Base-by-base conservation (phyloP, 2,113 vertebrate species). In the Poecilia latipinna region DNA sequence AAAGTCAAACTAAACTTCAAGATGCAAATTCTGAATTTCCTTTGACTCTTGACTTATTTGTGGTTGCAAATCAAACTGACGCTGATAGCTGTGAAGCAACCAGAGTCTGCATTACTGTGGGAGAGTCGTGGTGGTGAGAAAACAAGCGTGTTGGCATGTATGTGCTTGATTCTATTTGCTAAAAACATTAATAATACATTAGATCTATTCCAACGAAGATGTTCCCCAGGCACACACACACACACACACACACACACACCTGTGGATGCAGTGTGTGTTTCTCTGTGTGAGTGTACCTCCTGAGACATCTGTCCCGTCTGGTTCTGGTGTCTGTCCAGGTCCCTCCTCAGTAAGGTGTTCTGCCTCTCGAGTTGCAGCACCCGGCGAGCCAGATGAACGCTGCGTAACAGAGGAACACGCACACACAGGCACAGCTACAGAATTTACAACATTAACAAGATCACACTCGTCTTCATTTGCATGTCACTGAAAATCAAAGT, bases 301-400 rank as follows among this genome's bases (percentile, higher is more conserved):
- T 96, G 89, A 79, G 96, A 96, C 89, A 98, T 94, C 86, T 95
- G 93, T 83, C 84, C 94, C 61, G 92, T 80, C 88, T 96, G 95
- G 54, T 94, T 85, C 86, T 95, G 95, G 91, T 94, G 94, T 88
- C 86, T 94, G 66, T 97, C 96, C 94, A 98, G 90, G 82, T 99
- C 97, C 94, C 95, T 97, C 88, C 95, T 93, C 88, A 98, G 94
- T 70, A 95, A 89, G 0, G 97, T 97, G 87, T 99, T 98, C 90
- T 96, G 97, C 86, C 96, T 97, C 94, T 99, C 97, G 78, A 99
- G 94, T 92, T 97, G 96, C 84, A 99, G 94, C 61, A 99, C 94
- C 88, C 97, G 96, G 91, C 97, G 96, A 86, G 98, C 98, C 93
- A 99, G 96, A 86, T 99, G 97, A 92, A 99, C 96, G 39, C 98